phyloP scores from a whole-genome alignment of 2,113 vertebrate species.

The pig (Sus scrofa) region T2T-Sscrofa CM000812.6:163524501-163525000 shows the following conservation, averaged over 20 bases:
- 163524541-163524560: constrained; percentile 70
- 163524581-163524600: constrained; percentile 80
- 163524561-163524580: constrained; percentile 64
- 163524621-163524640: constrained; percentile 51
- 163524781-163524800: not conserved
- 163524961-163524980: not conserved
- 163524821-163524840: not conserved
- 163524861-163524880: not conserved
- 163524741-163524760: constrained; percentile 61
- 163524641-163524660: constrained; percentile 75
- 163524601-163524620: not conserved
- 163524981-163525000: not conserved
- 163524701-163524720: constrained; percentile 57
- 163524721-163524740: not conserved
- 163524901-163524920: not conserved
- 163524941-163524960: not conserved
- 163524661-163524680: constrained; percentile 40
- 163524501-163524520: constrained; percentile 72
- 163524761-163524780: not conserved
- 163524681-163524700: constrained; percentile 68
- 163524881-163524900: not conserved
- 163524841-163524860: not conserved
- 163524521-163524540: constrained; percentile 57
- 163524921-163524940: not conserved
- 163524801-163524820: not conserved